These are phyloP conservation scores for Drosophila orena DNA, from an alignment of 1,140 invertebrate species.

Conservation along the genomic window DNA sequence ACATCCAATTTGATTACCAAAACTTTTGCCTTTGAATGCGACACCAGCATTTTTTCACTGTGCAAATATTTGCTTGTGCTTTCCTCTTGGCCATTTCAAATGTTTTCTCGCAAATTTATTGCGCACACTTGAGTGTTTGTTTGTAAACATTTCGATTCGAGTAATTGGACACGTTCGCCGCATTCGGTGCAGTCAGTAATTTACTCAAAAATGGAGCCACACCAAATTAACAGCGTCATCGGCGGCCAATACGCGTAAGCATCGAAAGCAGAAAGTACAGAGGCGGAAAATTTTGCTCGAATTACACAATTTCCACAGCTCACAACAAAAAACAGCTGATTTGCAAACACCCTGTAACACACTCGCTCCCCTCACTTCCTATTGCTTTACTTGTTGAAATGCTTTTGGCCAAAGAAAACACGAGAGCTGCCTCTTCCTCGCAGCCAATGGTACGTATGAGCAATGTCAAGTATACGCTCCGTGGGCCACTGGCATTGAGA, in stretches of 20 bases:
- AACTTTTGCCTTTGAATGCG: not conserved
- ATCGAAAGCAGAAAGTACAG: not conserved
- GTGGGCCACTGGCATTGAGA: slow-evolving; percentile 16
- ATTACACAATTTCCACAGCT: slow-evolving; percentile 57
- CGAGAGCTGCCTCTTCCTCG: slow-evolving; percentile 9
- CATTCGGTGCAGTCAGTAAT: slow-evolving; percentile 40
- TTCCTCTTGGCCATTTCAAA: slow-evolving; percentile 50
- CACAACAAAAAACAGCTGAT: slow-evolving; percentile 80
- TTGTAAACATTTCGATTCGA: slow-evolving; percentile 66
- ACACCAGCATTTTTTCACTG: not conserved
- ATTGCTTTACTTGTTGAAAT: slow-evolving; percentile 44
- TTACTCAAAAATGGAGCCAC: slow-evolving; percentile 36
- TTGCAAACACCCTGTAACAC: slow-evolving; percentile 13
- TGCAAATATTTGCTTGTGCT: slow-evolving; percentile 15
- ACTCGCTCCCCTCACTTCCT: too few species aligned
- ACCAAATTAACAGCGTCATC: slow-evolving; percentile 33
- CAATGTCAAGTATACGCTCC: slow-evolving; percentile 65
- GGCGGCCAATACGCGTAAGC: slow-evolving; percentile 13
- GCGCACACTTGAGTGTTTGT: slow-evolving; percentile 50
- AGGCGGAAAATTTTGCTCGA: slow-evolving; percentile 20
- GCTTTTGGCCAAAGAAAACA: slow-evolving; percentile 14
- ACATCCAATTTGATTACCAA: too few species aligned
- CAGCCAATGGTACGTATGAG: slow-evolving; percentile 21
- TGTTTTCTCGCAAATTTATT: slow-evolving; percentile 54
- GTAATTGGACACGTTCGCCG: slow-evolving; percentile 59